Percentiles rank a stretch among this genome's conserved stretches.
These are phyloP conservation scores for Thryonomys swinderianus DNA, from an alignment of 2,113 vertebrate species.

Conservation along the genomic window DNA sequence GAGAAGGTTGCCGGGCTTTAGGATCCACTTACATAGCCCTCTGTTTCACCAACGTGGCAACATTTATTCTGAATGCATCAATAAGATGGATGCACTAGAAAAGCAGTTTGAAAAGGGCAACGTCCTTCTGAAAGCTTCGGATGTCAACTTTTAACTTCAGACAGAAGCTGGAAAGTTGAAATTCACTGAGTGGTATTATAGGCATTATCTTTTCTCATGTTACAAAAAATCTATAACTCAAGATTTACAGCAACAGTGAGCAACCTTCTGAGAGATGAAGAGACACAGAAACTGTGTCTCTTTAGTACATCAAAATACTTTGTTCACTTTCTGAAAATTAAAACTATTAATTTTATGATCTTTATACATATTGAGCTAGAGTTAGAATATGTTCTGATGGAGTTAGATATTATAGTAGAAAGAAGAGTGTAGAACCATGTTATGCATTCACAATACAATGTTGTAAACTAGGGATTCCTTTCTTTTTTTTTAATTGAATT, in stretches of 20 bases:
- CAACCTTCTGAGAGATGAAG: slow-evolving; percentile 64
- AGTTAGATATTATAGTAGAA: slow-evolving; percentile 24
- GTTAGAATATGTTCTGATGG: slow-evolving; percentile 59
- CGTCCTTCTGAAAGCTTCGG: slow-evolving; percentile 82
- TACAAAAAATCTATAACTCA: slow-evolving; percentile 79
- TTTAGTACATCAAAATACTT: slow-evolving; percentile 50
- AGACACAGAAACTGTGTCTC: slow-evolving; percentile 65
- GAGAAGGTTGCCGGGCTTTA: slow-evolving; percentile 67
- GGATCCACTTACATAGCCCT: slow-evolving; percentile 69
- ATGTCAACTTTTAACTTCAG: slow-evolving; percentile 82
- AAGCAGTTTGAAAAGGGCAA: slow-evolving; percentile 84
- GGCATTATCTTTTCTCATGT: slow-evolving; percentile 55
- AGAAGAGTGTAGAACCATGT: neutral
- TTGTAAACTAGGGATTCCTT: neutral
- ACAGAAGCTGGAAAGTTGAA: slow-evolving; percentile 78
- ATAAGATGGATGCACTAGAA: slow-evolving; percentile 82
- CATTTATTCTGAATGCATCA: slow-evolving; percentile 85
- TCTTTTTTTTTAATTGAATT: too few species aligned
- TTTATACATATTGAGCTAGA: slow-evolving; percentile 20
- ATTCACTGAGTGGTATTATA: slow-evolving; percentile 75
- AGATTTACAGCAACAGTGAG: neutral
- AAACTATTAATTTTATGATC: slow-evolving; percentile 53
- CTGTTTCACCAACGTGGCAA: slow-evolving; percentile 68
- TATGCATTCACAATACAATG: slow-evolving; percentile 49
- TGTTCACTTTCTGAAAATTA: slow-evolving; percentile 54